Evolutionary conservation across 2,888 invertebrate genomes (phyloP).

Genomic region (Tetramorium bicarinatum): DNA sequence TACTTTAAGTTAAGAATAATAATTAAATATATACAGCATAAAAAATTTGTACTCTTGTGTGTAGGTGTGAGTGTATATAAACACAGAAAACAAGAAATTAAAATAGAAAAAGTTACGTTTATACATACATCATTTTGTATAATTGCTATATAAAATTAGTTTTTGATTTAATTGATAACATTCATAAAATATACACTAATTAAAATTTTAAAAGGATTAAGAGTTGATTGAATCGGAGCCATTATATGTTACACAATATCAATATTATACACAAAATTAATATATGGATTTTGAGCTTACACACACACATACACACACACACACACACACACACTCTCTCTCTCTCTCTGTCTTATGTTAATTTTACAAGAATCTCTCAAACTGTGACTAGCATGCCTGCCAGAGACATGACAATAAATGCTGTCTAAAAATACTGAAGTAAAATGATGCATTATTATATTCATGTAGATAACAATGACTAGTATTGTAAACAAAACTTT

Average conservation of each 20-base stretch:
- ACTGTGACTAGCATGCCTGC: constrained; percentile 31
- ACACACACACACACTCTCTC: too few relatives aligned
- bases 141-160: background rate
- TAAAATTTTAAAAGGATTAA: constrained; percentile 2
- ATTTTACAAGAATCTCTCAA: constrained; percentile 13
- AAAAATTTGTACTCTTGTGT: background rate
- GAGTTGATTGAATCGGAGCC: background rate
- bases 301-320: too few relatives aligned
- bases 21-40: constrained; percentile 10
- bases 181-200: background rate
- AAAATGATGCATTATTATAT: constrained; percentile 25
- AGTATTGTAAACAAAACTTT: constrained; percentile 28
- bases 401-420: constrained; percentile 25
- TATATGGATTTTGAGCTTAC: background rate
- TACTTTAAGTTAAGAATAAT: background rate
- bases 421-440: constrained; percentile 39
- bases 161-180: background rate
- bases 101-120: background rate
- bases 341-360: background rate
- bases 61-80: background rate
- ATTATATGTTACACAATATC: background rate
- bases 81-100: background rate
- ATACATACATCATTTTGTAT: background rate
- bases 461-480: constrained; percentile 32
- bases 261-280: constrained; percentile 13